phyloP scores from a whole-genome alignment of 2,888 invertebrate species.

The Lobophora halterata region DNA sequence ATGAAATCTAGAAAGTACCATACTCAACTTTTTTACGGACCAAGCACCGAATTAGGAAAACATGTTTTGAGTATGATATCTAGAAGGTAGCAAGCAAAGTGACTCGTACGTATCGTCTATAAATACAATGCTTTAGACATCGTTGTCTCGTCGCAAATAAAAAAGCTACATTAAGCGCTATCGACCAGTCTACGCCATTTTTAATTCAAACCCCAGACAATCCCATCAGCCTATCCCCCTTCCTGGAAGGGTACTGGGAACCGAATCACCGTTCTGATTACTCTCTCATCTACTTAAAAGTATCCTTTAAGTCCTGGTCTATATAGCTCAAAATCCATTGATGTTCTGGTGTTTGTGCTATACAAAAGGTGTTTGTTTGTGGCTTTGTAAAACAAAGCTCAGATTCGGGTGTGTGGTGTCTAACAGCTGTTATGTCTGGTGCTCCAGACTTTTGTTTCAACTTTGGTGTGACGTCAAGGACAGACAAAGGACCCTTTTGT shows the following conservation, averaged over 20 bases:
- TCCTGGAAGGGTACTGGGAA: slow-evolving; percentile 12
- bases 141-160: no score
- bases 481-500: slow-evolving; percentile 40
- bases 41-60: no score
- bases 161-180: slow-evolving; percentile 12
- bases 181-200: slow-evolving; percentile 29
- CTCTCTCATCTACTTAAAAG: slow-evolving; percentile 27
- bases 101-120: no score
- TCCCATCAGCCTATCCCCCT: slow-evolving; percentile 34
- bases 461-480: slow-evolving; percentile 50
- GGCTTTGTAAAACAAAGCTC: slow-evolving; percentile 13
- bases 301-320: background rate
- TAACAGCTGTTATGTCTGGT: slow-evolving; percentile 66
- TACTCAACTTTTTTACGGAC: no score
- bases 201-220: slow-evolving; percentile 59
- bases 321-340: slow-evolving; percentile 1
- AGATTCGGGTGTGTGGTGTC: slow-evolving; percentile 33
- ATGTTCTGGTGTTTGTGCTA: background rate
- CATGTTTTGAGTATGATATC: no score
- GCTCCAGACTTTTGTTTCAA: slow-evolving; percentile 52
- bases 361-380: slow-evolving; percentile 15
- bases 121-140: no score
- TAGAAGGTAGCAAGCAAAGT: no score
- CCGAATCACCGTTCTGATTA: slow-evolving; percentile 21
- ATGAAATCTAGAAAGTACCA: no score